Conservation (phyloP, 2,797 vertebrate species). For the Liasis olivaceus region DNA sequence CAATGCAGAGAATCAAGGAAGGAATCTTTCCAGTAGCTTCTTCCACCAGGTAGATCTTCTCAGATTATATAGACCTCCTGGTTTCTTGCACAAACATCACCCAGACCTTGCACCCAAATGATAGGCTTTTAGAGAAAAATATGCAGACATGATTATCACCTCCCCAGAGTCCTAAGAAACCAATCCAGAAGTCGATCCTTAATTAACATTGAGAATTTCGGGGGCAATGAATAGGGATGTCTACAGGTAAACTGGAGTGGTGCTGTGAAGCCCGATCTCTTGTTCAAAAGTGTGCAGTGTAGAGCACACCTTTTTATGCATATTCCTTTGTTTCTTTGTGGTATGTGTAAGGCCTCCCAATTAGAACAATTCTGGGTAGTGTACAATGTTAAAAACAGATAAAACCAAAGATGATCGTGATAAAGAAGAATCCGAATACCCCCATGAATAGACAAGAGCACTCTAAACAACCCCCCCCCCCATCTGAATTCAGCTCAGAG, state of each 20-base stretch:
- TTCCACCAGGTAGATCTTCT: neutral
- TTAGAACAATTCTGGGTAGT: too few species aligned
- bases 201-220: neutral
- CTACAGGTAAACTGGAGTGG: neutral
- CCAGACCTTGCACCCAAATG: neutral
- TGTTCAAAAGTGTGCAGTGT: neutral
- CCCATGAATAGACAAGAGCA: too few species aligned
- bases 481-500: too few species aligned
- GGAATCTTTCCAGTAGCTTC: neutral
- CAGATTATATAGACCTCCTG: neutral
- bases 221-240: neutral
- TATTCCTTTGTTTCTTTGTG: neutral
- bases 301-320: neutral
- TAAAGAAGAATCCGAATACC: too few species aligned
- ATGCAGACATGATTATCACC: neutral
- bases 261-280: neutral
- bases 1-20: neutral
- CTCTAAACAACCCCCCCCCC: too few species aligned
- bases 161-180: neutral
- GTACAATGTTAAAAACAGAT: too few species aligned
- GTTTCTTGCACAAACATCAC: neutral
- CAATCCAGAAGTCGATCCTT: neutral
- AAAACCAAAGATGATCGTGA: too few species aligned
- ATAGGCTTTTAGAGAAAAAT: too few species aligned
- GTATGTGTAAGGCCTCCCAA: too few species aligned